phyloP scores from a whole-genome alignment of 2,888 invertebrate genomes.

The Carabus problematicus region DNA sequence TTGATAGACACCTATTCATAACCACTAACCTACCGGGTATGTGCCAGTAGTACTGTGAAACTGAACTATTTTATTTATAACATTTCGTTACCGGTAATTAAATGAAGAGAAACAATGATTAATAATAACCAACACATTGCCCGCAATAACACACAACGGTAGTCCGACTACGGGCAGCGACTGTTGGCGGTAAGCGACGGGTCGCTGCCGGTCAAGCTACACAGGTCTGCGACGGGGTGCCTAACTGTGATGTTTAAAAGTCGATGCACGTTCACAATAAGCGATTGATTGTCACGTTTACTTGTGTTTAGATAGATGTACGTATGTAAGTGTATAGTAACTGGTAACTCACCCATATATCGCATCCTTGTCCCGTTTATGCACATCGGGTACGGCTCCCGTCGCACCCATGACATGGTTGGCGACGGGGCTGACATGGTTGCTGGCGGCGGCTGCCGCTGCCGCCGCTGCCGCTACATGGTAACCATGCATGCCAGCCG shows the following conservation, averaged over 20 bases:
- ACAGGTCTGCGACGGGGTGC: background rate
- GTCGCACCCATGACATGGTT: constrained; percentile 86
- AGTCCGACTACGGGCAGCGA: background rate
- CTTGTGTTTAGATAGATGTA: background rate
- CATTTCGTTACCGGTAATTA: background rate
- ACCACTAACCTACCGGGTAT: too few species aligned
- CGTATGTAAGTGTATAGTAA: background rate
- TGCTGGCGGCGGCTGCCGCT: constrained; percentile 72
- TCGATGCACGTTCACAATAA: background rate
- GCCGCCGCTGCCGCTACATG: constrained; percentile 72
- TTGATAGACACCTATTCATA: constrained; percentile 51
- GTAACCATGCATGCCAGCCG: constrained; percentile 80
- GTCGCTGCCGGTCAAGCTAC: background rate
- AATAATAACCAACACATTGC: background rate
- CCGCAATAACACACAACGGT: background rate
- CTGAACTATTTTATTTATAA: background rate
- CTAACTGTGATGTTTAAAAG: background rate
- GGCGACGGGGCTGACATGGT: constrained; percentile 71
- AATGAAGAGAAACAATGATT: background rate
- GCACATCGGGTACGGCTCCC: constrained; percentile 81
- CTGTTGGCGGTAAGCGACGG: constrained; percentile 11
- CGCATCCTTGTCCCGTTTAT: constrained; percentile 98
- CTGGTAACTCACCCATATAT: constrained; percentile 94
- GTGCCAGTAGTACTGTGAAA: too few species aligned
- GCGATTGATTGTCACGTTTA: background rate